These are phyloP conservation scores for Oscheius sp. DNA, from an alignment of 2,888 invertebrate genomes.

Conservation along the genomic window DNA sequence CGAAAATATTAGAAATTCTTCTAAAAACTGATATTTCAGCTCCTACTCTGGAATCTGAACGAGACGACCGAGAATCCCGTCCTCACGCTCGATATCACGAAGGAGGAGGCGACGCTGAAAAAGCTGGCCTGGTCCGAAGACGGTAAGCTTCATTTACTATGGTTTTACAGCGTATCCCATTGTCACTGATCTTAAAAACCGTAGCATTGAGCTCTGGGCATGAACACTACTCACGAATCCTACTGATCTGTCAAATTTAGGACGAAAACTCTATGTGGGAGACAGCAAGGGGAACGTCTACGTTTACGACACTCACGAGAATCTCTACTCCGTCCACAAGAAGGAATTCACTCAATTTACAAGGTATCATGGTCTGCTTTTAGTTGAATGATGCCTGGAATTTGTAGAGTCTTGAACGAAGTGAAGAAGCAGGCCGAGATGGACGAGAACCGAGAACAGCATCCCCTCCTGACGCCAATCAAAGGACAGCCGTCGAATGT, in stretches of 20 bases:
- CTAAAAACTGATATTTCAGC: constrained; percentile 43
- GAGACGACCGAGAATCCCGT: constrained; percentile 70
- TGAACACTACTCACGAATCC: neutral
- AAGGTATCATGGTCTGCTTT: constrained; percentile 37
- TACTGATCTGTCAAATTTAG: constrained; percentile 70
- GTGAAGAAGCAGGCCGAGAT: constrained; percentile 55
- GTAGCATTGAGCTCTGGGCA: too few relatives aligned
- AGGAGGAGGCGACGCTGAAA: constrained; percentile 30
- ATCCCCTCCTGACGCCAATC: too few relatives aligned
- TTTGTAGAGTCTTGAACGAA: constrained; percentile 54
- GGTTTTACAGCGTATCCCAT: neutral
- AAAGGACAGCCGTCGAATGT: too few relatives aligned
- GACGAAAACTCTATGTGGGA: constrained; percentile 89
- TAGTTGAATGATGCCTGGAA: too few relatives aligned
- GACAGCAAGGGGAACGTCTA: constrained; percentile 94
- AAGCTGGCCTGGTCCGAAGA: constrained; percentile 59
- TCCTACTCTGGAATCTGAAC: constrained; percentile 77
- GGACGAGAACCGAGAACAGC: too few relatives aligned
- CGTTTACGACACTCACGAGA: constrained; percentile 87
- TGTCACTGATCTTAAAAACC: too few relatives aligned
- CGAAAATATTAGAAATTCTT: constrained; percentile 81
- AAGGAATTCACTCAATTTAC: constrained; percentile 69
- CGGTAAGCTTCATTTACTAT: constrained; percentile 45
- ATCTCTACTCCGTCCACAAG: constrained; percentile 59
- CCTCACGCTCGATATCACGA: constrained; percentile 77